Conservation (phyloP, 2,888 invertebrate species). For the Abscondita cerata region DNA sequence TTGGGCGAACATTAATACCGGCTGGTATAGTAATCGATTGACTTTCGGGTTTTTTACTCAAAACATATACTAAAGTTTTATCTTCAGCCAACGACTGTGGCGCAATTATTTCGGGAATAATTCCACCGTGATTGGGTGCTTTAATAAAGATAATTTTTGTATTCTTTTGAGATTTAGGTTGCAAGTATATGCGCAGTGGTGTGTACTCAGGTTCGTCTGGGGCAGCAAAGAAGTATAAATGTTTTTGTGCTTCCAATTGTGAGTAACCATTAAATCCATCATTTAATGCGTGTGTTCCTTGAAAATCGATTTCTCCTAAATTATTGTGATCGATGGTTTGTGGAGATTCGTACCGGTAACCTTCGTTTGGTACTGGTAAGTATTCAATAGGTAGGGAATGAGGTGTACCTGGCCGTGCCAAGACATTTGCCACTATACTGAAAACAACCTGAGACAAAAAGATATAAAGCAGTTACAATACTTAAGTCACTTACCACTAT, state of each 20-base stretch:
- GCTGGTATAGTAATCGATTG: neutral
- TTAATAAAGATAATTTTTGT: too few species aligned
- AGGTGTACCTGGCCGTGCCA: too few species aligned
- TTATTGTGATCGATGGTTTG: too few species aligned
- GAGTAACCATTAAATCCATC: neutral
- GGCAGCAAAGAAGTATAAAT: conserved; percentile 53
- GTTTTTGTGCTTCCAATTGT: conserved; percentile 46
- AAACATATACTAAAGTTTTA: neutral
- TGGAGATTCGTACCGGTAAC: too few species aligned
- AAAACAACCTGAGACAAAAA: too few species aligned
- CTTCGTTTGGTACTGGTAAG: too few species aligned
- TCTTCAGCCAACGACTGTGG: neutral
- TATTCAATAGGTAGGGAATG: too few species aligned
- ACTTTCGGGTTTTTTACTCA: neutral
- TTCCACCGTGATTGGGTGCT: neutral
- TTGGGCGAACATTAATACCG: neutral
- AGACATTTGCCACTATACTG: too few species aligned
- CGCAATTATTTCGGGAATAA: neutral
- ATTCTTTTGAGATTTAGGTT: conserved; percentile 53
- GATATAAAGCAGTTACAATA: too few species aligned
- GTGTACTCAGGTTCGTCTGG: conserved; percentile 50
- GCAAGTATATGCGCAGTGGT: conserved; percentile 42
- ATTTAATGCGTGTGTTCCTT: too few species aligned
- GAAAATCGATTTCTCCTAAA: too few species aligned
- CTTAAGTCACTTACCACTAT: too few species aligned